Percentiles rank a stretch among this genome's conserved stretches.
phyloP scores from a whole-genome alignment of 2,888 invertebrate species.

The Eustalomyia histrio region DNA sequence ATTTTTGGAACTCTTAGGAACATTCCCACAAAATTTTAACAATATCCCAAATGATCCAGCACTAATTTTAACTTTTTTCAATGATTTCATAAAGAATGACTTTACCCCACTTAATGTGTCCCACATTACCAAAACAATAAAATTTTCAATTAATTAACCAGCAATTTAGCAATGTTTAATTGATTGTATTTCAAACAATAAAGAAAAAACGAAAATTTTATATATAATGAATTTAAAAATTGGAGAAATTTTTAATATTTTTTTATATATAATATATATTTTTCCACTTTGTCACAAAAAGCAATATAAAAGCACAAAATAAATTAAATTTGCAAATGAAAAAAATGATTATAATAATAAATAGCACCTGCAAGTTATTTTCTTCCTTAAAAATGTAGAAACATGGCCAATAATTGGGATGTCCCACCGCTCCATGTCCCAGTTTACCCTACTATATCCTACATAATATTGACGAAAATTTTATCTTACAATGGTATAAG shows the following conservation, averaged over 20 bases:
- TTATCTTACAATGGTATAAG: conserved; percentile 78
- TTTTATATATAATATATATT: no score
- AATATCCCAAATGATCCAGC: no score
- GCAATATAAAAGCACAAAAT: background rate
- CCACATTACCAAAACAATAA: background rate
- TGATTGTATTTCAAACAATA: background rate
- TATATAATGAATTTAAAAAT: background rate
- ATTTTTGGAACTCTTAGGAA: no score
- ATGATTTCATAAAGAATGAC: no score
- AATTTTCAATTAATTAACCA: background rate
- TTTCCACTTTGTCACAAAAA: background rate
- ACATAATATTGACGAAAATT: conserved; percentile 7
- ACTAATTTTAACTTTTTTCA: no score
- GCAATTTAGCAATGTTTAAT: background rate
- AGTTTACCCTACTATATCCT: background rate
- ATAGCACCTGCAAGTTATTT: background rate
- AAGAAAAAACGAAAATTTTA: background rate
- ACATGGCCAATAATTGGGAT: background rate
- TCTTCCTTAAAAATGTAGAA: background rate
- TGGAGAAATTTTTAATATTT: background rate
- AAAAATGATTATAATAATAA: no score
- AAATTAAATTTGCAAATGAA: background rate
- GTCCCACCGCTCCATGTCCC: background rate
- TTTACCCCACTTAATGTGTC: background rate
- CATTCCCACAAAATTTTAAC: no score